Evolutionary conservation across 2,888 invertebrate species (phyloP), one percentile per base, ranked within the genome.

Genomic region (Drosophila quasianomalipes): DNA sequence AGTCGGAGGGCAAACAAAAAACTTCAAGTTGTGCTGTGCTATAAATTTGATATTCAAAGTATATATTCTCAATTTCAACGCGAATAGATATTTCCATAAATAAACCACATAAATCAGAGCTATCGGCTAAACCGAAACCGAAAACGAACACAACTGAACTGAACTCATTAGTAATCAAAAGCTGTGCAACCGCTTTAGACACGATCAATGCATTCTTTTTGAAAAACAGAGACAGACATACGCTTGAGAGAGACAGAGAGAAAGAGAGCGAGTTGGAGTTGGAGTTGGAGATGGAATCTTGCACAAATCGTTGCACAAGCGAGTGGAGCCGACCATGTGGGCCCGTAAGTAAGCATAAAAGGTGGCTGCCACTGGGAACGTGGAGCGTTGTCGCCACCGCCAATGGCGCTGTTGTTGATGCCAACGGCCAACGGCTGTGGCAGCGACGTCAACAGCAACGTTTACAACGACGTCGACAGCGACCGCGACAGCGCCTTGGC

Each of bases 71-170:
- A 85, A 85, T 85, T 87, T 84, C 82, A 77, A 68, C 82, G 65
- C 89, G 81, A 77, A 85, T 81, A 88, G 83, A 88, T 81, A 83
- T 90, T 86, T 86, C 82, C 86, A 87, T 87, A 87, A 90, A 90
- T 87, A 87, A 87, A 89, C 64, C 82, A 79, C 89, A 87, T 87
- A 87, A 87, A 87, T 90, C 89, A 87, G 90, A 83, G 85, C 90
- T 85, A 74, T 72, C 80, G 74, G 66, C 68, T 65, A 59, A 68
- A 62, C 59, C 67, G 51, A 74, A 73, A 63, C 62, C 59, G 49
- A 64, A 61, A 52, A 59, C 58, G 54, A 77, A 52, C 62, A 16
- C 35, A 79, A 73, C 68, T 71, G 55, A 74, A 74, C 73, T 70
- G 63, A 70, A 77, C 84, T 90, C 90, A 87, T 87, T 87, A 90